Base-by-base conservation (phyloP, 2,113 vertebrate genomes). In the Vidua chalybeata region DNA sequence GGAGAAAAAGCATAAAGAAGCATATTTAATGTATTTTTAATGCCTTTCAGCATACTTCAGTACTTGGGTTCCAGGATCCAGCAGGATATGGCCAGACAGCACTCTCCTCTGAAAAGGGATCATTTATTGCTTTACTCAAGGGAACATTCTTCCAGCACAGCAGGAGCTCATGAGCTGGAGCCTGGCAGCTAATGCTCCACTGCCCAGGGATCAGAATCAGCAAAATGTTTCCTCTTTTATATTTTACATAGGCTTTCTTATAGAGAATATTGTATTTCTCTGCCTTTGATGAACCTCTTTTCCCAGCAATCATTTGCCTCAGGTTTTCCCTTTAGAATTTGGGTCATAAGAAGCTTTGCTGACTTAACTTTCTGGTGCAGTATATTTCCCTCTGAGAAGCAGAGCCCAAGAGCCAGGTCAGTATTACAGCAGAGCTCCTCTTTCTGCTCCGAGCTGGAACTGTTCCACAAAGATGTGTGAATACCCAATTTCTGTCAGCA, bases 401-500 rank as follows among this genome's bases (percentile, higher is more conserved):
- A 74, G 66, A 77, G 62, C 74, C 71, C 1, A 1, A 28, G 58
- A 94, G 78, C 76, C 69, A 79, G 85, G 78, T 75, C 74, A 72
- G 43, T 58, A 43, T 78, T 72, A 82, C 2, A 0, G 72, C 48
- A 79, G 26, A 6, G 3, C 46, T 79, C 31, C 37, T 54, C 23
- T 95, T 95, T 64, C 81, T 96, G 87, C 86, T 96, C 48, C 1
- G 1, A 87, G 89, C 77, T 97, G 96, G 92, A 97, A 84, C 94
- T 84, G 79, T 52, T 97, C 86, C 92, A 95, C 74, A 51, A 72
- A 96, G 93, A 94, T 61, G 41, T 72, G 39, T 35, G 56, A 81
- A 95, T 93, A 93, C 90, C 61, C 72, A 93, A 59, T 97, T 96
- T 97, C 89, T 96, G 91, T 89, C 91, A 97, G 89, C 90, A 84